Percentiles rank a stretch among this genome's conserved stretches.
phyloP scores from a whole-genome alignment of 2,888 invertebrate genomes.

The Deroplatys truncata region DNA sequence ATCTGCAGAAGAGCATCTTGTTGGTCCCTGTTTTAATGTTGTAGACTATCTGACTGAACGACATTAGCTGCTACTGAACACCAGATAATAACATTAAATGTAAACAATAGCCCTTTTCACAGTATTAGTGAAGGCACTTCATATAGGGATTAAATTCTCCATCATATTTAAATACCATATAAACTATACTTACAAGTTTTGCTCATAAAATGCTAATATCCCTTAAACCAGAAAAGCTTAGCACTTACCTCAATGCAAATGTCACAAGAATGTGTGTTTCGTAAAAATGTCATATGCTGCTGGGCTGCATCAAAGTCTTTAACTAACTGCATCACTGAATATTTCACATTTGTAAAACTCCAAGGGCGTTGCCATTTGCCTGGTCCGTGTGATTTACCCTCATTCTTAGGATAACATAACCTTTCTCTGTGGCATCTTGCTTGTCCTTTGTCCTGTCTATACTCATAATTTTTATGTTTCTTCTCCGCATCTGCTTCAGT shows the following conservation, averaged over 20 bases:
- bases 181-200: too few relatives aligned
- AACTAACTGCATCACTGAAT: conserved; percentile 9
- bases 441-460: background rate
- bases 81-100: too few relatives aligned
- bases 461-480: background rate
- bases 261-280: conserved; percentile 45
- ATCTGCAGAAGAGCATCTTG: too few relatives aligned
- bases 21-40: too few relatives aligned
- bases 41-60: too few relatives aligned
- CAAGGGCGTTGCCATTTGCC: background rate
- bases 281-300: conserved; percentile 41
- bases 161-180: too few relatives aligned
- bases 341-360: background rate
- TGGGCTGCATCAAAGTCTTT: conserved; percentile 40
- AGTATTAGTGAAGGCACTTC: too few relatives aligned
- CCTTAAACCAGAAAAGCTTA: background rate
- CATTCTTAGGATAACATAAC: background rate
- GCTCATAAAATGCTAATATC: too few relatives aligned
- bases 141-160: too few relatives aligned
- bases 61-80: too few relatives aligned
- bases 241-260: conserved; percentile 48
- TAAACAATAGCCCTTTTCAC: too few relatives aligned
- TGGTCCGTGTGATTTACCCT: background rate
- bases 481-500: background rate
- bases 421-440: background rate